Base-by-base conservation (phyloP, 2,113 vertebrate species). In the Phalacrocorax pelagicus region DNA sequence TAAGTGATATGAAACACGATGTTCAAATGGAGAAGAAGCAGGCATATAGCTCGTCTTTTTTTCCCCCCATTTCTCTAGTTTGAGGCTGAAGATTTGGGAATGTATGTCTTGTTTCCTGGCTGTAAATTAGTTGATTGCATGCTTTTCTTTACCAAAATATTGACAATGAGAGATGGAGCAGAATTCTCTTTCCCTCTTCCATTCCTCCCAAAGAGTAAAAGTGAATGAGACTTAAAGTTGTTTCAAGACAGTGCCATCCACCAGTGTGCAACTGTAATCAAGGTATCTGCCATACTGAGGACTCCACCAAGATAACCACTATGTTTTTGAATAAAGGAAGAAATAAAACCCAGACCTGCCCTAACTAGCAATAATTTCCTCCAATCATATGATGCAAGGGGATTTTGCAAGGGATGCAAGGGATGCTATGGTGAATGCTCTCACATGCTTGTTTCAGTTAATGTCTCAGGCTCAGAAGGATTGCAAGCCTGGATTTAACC, bases 401-500 rank as follows among this genome's bases (percentile, higher is more conserved):
- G 47, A 70, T 79, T 94, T 92, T 34, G 86, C n/a, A n/a, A n/a
- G n/a, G n/a, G n/a, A n/a, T n/a, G n/a, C n/a, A n/a, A n/a, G n/a
- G n/a, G n/a, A n/a, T n/a, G 42, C 55, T 18, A 18, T 9, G 1
- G 47, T 55, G 47, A 83, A 86, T 62, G n/a, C n/a, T 83, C 47
- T 93, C 4, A 8, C 70, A 52, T 81, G n/a, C 38, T 83, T 94
- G 34, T 88, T 95, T 88, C 69, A 57, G 55, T 87, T 95, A 86
- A 58, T 59, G 29, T 90, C 55, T 90, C 40, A 38, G 72, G 18
- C 89, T 86, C 81, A 74, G 27, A 81, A 89, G 40, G 23, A 52
- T 72, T 87, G 47, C 23, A 92, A 95, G 57, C 12, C 51, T 92
- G 67, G 27, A 62, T 86, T 95, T 92, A 92, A 90, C 92, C 52